A percentile compares a stretch with the other conserved stretches of the same genome.
These are phyloP conservation scores for Gymnocephalus cernua DNA, from an alignment of 2,113 vertebrate species.

Conservation along the genomic window DNA sequence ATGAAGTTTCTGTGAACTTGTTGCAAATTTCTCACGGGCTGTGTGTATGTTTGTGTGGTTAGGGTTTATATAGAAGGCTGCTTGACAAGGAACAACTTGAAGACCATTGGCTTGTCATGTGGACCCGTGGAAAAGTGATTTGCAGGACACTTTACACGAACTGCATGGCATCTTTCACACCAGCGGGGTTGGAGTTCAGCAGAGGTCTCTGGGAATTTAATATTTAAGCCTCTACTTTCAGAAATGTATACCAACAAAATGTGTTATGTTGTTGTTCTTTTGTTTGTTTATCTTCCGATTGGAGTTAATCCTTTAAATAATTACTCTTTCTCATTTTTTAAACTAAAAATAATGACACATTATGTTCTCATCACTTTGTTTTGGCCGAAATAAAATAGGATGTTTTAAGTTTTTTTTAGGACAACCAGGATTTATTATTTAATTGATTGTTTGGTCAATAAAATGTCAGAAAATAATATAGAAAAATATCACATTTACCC, in stretches of 20 bases:
- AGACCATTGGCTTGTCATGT: conserved; percentile 52
- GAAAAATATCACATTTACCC: not conserved
- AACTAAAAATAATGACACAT: too few relatives aligned
- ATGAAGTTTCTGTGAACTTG: conserved; percentile 1
- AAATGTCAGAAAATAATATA: not conserved
- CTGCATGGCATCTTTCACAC: conserved; percentile 12
- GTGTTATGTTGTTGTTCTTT: not conserved
- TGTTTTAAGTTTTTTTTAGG: not conserved
- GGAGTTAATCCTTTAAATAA: not conserved
- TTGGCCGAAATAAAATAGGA: too few relatives aligned
- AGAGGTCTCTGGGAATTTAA: not conserved
- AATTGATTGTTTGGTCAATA: not conserved
- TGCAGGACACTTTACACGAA: conserved; percentile 35
- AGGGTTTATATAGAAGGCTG: conserved; percentile 37
- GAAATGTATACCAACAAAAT: not conserved
- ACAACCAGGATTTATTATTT: not conserved
- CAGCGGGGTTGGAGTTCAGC: too few relatives aligned
- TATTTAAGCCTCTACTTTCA: not conserved
- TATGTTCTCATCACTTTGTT: too few relatives aligned
- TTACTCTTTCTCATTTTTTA: too few relatives aligned
- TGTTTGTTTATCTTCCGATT: not conserved
- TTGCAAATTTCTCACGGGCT: conserved; percentile 7
- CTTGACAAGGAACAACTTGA: not conserved
- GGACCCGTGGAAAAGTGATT: conserved; percentile 57
- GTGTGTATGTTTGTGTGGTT: not conserved